Conservation (phyloP, 2,797 vertebrate species). For the Margarornis squamiger region DNA sequence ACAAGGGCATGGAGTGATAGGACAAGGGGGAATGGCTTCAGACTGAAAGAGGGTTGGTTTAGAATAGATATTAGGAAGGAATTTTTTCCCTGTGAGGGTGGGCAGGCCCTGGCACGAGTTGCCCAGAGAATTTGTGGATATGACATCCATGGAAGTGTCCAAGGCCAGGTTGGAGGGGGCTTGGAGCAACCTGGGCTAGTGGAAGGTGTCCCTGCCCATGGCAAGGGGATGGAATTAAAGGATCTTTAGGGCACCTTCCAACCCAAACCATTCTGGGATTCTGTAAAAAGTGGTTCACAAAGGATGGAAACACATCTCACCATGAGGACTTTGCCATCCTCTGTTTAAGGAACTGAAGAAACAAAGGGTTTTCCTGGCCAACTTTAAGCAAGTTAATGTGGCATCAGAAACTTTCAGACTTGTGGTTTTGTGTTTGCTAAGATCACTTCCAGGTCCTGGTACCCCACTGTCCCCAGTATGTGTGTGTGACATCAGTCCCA, state of each 20-base stretch:
- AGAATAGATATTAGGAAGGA: neutral
- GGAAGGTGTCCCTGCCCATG: fast-evolving
- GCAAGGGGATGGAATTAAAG: fast-evolving
- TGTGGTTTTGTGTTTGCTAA: neutral
- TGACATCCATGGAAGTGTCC: neutral
- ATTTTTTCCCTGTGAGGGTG: fast-evolving
- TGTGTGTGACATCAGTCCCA: neutral
- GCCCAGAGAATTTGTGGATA: neutral
- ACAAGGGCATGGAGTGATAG: neutral
- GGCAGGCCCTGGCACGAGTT: fast-evolving
- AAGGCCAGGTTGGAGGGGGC: fast-evolving
- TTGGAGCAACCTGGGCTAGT: fast-evolving
- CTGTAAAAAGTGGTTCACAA: neutral
- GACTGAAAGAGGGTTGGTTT: neutral
- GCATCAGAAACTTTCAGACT: neutral
- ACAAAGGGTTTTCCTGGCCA: neutral
- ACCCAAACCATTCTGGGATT: neutral
- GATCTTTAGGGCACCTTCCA: neutral
- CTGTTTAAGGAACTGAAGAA: neutral
- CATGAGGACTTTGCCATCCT: neutral
- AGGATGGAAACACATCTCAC: neutral
- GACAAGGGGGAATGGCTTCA: fast-evolving
- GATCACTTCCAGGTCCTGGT: neutral
- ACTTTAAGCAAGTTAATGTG: neutral
- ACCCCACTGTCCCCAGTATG: neutral